Conservation (phyloP, 2,797 vertebrate species). For the Mus minutoides region DNA sequence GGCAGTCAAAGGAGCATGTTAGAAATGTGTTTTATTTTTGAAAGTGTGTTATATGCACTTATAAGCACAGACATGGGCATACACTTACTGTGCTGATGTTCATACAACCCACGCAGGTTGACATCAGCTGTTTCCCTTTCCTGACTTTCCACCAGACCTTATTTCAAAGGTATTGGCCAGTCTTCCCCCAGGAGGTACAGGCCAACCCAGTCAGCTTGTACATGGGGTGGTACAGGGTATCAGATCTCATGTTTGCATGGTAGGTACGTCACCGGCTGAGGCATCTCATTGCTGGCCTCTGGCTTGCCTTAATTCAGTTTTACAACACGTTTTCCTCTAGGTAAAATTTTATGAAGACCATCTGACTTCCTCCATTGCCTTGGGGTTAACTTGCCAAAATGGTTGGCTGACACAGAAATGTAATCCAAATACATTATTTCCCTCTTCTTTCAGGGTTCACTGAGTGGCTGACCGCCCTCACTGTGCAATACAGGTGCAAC, state of each 20-base stretch:
- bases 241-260: not conserved
- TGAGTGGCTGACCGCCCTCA: not conserved
- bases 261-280: not conserved
- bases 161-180: not conserved
- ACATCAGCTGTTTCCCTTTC: not conserved
- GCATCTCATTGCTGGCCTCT: not conserved
- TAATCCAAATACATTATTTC: not conserved
- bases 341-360: not conserved
- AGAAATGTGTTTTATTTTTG: not conserved
- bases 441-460: not conserved
- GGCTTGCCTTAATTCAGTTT: not conserved
- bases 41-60: not conserved
- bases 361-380: not conserved
- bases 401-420: conserved; percentile 27
- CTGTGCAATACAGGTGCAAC: not conserved
- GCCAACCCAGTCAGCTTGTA: not conserved
- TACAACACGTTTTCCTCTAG: conserved; percentile 7
- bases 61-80: not conserved
- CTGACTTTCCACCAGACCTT: not conserved
- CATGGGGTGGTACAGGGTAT: not conserved
- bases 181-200: not conserved
- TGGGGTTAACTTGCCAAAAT: conserved; percentile 44
- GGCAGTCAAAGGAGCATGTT: not conserved
- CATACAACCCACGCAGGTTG: not conserved
- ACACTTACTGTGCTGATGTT: not conserved